These are phyloP conservation scores for Rapana venosa DNA, from an alignment of 2,888 invertebrate species.

Conservation along the genomic window DNA sequence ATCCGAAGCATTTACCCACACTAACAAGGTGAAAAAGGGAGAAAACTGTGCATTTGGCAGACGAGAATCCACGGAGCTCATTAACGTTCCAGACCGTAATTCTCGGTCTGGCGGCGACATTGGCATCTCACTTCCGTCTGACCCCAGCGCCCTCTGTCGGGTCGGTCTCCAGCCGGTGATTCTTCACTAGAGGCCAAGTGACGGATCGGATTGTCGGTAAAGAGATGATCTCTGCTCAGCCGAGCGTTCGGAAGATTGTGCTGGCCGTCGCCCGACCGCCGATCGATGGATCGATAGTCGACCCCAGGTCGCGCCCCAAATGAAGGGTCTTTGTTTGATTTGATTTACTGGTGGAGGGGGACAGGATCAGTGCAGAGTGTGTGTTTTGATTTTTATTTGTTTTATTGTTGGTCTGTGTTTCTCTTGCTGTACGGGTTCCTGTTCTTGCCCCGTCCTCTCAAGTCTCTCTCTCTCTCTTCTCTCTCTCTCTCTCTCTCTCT, in stretches of 20 bases:
- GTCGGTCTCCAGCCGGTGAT: neutral
- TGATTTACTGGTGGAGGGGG: too few relatives aligned
- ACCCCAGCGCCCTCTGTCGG: slow-evolving; percentile 1
- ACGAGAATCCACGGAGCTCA: too few relatives aligned
- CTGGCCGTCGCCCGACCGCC: neutral
- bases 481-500: neutral
- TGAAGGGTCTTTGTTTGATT: too few relatives aligned
- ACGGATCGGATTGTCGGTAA: neutral
- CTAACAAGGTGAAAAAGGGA: too few relatives aligned
- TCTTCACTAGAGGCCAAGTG: neutral
- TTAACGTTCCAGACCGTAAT: neutral
- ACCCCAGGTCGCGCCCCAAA: too few relatives aligned
- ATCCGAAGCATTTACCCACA: too few relatives aligned
- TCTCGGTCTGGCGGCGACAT: neutral
- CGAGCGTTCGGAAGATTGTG: neutral
- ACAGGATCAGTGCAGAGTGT: too few relatives aligned
- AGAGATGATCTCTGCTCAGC: slow-evolving; percentile 5
- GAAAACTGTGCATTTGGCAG: too few relatives aligned
- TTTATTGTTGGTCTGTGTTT: neutral
- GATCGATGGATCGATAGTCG: too few relatives aligned
- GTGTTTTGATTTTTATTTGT: too few relatives aligned
- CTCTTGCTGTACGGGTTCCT: neutral
- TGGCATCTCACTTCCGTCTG: slow-evolving; percentile 14
- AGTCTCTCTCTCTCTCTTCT: neutral
- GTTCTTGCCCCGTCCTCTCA: neutral